phyloP scores from a whole-genome alignment of 2,113 vertebrate genomes.

The Lophotis ruficrista region DNA sequence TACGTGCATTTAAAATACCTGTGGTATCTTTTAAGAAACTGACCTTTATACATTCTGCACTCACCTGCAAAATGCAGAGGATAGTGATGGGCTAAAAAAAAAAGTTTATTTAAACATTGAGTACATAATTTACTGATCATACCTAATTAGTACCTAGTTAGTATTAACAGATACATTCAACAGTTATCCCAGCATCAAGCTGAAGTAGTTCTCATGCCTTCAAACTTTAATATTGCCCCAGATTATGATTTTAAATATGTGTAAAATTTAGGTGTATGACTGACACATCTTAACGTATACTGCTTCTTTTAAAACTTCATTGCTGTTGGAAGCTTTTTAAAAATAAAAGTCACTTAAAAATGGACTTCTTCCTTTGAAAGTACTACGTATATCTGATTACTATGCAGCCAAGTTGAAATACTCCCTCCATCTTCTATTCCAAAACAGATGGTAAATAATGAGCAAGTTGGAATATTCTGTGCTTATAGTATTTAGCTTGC shows the following conservation, averaged over 20 bases:
- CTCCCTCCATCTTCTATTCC: conserved; percentile 13
- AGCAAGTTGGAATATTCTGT: conserved; percentile 41
- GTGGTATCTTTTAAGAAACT: not conserved
- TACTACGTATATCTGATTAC: not conserved
- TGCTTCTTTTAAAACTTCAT: not conserved
- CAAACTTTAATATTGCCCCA: not conserved
- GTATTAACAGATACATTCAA: not conserved
- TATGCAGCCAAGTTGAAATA: conserved; percentile 30
- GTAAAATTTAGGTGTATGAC: not conserved
- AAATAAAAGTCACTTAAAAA: not conserved
- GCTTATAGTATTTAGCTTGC: not conserved
- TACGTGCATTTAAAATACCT: not conserved
- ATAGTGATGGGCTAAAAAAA: not conserved
- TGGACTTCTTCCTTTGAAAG: not conserved
- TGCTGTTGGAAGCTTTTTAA: not conserved
- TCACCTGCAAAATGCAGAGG: not conserved
- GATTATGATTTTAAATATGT: not conserved
- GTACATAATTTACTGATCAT: not conserved
- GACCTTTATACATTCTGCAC: not conserved
- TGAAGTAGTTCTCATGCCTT: not conserved
- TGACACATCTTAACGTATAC: not conserved
- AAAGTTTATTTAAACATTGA: not conserved
- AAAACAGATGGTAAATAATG: conserved; percentile 20
- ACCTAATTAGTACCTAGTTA: not conserved
- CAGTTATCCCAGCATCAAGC: not conserved